Evolutionary conservation across 2,888 invertebrate genomes (phyloP).

Genomic region (Reticulitermes lucifugus): DNA sequence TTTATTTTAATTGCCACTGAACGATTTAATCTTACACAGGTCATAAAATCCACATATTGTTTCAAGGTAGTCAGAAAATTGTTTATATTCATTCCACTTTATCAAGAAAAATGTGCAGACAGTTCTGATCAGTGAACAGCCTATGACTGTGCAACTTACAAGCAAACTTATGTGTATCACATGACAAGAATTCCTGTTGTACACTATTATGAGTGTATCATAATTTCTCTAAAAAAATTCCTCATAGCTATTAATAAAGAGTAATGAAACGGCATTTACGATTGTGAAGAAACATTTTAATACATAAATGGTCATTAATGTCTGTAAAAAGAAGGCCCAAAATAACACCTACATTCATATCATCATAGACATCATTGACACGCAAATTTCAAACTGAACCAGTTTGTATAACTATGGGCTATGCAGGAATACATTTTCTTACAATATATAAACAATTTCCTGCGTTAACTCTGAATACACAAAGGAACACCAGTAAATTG

Average conservation of each 20-base stretch:
- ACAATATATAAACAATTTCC: slow-evolving; percentile 15
- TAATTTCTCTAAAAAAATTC: too few species aligned
- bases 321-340: background rate
- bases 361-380: background rate
- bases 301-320: background rate
- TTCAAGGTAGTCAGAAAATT: background rate
- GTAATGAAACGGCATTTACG: background rate
- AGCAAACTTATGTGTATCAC: background rate
- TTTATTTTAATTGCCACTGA: background rate
- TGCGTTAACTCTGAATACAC: background rate
- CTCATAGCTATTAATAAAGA: too few species aligned
- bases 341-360: background rate
- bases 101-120: background rate
- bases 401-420: too few species aligned
- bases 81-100: slow-evolving; percentile 14
- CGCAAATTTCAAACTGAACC: background rate
- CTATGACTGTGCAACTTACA: background rate
- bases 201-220: too few species aligned
- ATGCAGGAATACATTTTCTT: too few species aligned
- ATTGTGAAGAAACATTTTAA: background rate
- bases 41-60: background rate
- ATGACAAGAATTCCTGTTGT: background rate
- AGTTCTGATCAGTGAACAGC: background rate
- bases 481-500: background rate
- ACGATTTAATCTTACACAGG: background rate